Percentiles rank a stretch among this genome's conserved stretches.
These are phyloP conservation scores for Atta cephalotes DNA, from an alignment of 1,140 invertebrate species.

Conservation along the genomic window DNA sequence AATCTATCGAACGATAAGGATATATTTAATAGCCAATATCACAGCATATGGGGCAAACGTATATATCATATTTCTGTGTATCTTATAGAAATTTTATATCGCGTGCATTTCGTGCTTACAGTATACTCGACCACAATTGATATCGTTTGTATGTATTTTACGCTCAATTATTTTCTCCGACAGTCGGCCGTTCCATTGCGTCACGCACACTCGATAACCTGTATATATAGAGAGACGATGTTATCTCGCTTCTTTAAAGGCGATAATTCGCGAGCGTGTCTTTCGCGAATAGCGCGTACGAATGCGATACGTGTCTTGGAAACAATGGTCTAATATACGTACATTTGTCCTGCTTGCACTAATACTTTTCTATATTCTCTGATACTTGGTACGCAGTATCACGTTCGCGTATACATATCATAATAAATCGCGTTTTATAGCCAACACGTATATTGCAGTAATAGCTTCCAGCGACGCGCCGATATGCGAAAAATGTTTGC, in stretches of 20 bases:
- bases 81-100: slow-evolving; percentile 50
- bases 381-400: slow-evolving; percentile 61
- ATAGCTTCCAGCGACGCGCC: slow-evolving; percentile 45
- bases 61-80: neutral
- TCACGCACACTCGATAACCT: slow-evolving; percentile 32
- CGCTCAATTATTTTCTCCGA: slow-evolving; percentile 31
- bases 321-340: slow-evolving; percentile 69
- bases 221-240: slow-evolving; percentile 43
- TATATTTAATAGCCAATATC: slow-evolving; percentile 39
- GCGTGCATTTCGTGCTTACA: slow-evolving; percentile 15
- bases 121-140: slow-evolving; percentile 5
- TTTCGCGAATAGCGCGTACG: slow-evolving; percentile 29
- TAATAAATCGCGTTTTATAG: slow-evolving; percentile 67
- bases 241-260: slow-evolving; percentile 55
- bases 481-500: slow-evolving; percentile 64
- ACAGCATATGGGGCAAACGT: neutral
- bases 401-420: neutral
- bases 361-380: slow-evolving; percentile 64
- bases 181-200: slow-evolving; percentile 35
- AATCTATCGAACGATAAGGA: slow-evolving; percentile 45
- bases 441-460: slow-evolving; percentile 2
- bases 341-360: slow-evolving; percentile 61
- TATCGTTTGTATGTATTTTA: slow-evolving; percentile 35
- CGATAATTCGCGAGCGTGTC: slow-evolving; percentile 62
- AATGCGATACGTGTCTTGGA: slow-evolving; percentile 48